Evolutionary conservation across 2,797 vertebrate species (phyloP), one percentile per base, ranked within the genome.

Genomic region (Setipinna tenuifilis): DNA sequence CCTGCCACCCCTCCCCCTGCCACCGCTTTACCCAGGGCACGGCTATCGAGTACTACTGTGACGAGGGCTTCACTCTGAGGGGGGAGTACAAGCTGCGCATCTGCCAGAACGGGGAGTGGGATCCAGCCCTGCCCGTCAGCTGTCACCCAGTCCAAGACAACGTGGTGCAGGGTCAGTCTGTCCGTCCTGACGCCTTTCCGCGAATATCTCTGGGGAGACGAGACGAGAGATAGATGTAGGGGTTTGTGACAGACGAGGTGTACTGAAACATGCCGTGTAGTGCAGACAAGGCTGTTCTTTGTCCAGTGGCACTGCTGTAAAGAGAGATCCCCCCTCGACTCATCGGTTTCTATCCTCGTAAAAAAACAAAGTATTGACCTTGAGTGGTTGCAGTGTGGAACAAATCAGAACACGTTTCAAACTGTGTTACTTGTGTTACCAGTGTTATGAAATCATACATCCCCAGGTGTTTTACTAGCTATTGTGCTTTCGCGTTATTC

Each of bases 1-100:
- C 96, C 88, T 99, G 98, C 89, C 98, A 99, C 92, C 98, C 98
- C 0, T 95, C 97, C 0, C 97, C 97, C 84, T 99, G 98, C 93
- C 97, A 94, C 93, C 94, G 93, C 85, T 94, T 99, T 93, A 96
- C 93, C 86, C 95, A 97, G 9, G 96, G 96, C 88, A 99, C 97
- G 0, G 98, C 99, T 92, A 98, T 99, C 3, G 98, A 99, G 92
- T 99, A 99, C 91, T 96, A 98, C 62, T 99, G 98, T 12, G 96
- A 97, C 0, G 97, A 99, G 94, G 98, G 98, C 87, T 99, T 97
- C 89, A 93, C 97, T 86, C 92, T 99, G 90, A 99, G 99, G 88
- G 97, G 97, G 5, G 97, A 98, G 87, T 99, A 99, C 93, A 98
- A 98, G 88, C 99, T 98, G 92, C 94, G 98, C 94, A 99, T 98